Conservation (phyloP, 1,140 invertebrate genomes). For the Steinernema feltiae region DNA sequence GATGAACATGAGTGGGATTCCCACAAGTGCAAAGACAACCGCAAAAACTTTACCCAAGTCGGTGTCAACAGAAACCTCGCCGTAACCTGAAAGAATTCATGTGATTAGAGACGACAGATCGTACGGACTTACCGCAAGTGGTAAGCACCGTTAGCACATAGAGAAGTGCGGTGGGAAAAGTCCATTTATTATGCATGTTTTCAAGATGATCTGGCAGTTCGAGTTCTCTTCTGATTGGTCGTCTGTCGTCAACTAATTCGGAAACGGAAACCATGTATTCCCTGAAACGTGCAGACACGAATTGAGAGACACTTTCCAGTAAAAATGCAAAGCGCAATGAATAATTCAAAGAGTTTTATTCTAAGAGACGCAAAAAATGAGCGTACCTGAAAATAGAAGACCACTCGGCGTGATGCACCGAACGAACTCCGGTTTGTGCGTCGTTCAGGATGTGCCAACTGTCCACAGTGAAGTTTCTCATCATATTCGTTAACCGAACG, state of each 20-base stretch:
- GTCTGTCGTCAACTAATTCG: constrained; percentile 51
- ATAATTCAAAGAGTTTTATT: no score
- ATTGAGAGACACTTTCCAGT: no score
- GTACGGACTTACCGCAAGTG: constrained; percentile 56
- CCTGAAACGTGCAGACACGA: constrained; percentile 25
- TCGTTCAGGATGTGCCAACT: constrained; percentile 53
- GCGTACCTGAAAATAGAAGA: constrained; percentile 38
- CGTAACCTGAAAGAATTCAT: constrained; percentile 57
- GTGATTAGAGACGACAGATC: constrained; percentile 10
- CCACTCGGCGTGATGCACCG: constrained; percentile 51
- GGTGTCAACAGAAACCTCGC: constrained; percentile 57
- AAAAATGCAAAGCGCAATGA: no score
- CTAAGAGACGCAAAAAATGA: constrained; percentile 5
- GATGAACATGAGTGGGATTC: constrained; percentile 59
- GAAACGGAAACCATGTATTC: constrained; percentile 56
- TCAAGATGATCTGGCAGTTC: constrained; percentile 45
- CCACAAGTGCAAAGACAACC: constrained; percentile 56
- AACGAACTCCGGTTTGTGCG: constrained; percentile 46
- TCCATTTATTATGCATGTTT: constrained; percentile 58
- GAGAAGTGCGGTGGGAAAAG: constrained; percentile 53
- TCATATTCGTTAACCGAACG: constrained; percentile 51
- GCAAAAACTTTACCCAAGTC: constrained; percentile 57
- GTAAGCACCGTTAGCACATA: constrained; percentile 56
- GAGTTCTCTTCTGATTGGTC: constrained; percentile 53
- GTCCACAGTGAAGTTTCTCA: constrained; percentile 55